Conservation (phyloP, 2,888 invertebrate genomes). For the Diadegma fenestrale region DNA sequence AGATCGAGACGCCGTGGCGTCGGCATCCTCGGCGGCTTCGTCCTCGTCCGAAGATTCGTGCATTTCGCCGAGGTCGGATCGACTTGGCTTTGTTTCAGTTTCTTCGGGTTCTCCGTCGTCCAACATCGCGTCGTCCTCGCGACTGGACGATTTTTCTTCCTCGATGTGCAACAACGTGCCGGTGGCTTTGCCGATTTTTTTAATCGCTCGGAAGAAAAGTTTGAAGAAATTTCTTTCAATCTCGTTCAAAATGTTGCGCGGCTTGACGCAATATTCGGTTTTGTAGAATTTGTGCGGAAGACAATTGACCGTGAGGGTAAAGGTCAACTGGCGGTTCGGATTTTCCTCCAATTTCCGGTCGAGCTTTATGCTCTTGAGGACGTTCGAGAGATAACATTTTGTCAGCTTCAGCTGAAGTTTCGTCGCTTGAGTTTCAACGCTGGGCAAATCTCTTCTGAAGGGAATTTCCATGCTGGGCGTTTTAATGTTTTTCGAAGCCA, state of each 20-base stretch:
- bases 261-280: constrained; percentile 90
- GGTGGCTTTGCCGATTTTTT: constrained; percentile 87
- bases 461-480: constrained; percentile 99
- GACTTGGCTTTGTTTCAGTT: background rate
- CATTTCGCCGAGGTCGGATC: constrained; percentile 77
- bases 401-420: constrained; percentile 90
- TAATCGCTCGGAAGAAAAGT: constrained; percentile 88
- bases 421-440: constrained; percentile 87
- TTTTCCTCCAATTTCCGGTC: constrained; percentile 86
- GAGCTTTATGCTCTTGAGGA: constrained; percentile 90
- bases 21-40: constrained; percentile 86
- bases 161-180: constrained; percentile 85
- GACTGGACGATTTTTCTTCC: constrained; percentile 83
- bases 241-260: constrained; percentile 89
- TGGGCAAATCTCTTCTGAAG: constrained; percentile 86
- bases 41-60: constrained; percentile 90
- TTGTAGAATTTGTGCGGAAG: constrained; percentile 91
- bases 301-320: constrained; percentile 90
- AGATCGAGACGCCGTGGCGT: constrained; percentile 82
- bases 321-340: constrained; percentile 87
- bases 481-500: constrained; percentile 95
- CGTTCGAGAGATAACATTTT: constrained; percentile 91
- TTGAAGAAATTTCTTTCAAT: constrained; percentile 91
- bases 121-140: constrained; percentile 77
- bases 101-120: constrained; percentile 84